Percentiles rank a stretch among this genome's conserved stretches.
These are phyloP conservation scores for Neoseiulus cucumeris DNA, from an alignment of 1,140 invertebrate species.

Conservation along the genomic window DNA sequence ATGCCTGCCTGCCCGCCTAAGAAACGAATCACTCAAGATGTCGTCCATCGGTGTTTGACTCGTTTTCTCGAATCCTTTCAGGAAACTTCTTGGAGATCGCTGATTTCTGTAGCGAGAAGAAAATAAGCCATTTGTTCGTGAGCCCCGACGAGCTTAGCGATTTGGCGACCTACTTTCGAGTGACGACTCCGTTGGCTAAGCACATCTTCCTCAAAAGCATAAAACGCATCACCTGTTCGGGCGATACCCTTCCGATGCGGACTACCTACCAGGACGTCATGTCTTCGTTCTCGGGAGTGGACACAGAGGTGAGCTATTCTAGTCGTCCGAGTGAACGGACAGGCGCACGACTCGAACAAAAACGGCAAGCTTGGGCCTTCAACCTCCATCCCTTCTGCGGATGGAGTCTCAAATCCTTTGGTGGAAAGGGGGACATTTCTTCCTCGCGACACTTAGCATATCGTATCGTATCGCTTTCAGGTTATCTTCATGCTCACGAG, in stretches of 20 bases:
- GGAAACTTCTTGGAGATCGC: constrained; percentile 2
- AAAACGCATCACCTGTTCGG: constrained; percentile 7
- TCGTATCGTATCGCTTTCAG: not conserved
- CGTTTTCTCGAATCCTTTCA: too few relatives aligned
- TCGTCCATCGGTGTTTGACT: too few relatives aligned
- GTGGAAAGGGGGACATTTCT: too few relatives aligned
- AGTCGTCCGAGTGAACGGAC: too few relatives aligned
- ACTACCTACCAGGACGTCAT: constrained; percentile 2
- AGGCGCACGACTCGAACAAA: not conserved
- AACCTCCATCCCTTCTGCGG: too few relatives aligned
- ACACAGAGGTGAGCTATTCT: not conserved
- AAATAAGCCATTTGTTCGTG: not conserved
- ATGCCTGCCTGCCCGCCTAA: too few relatives aligned
- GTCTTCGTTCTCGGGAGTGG: constrained; percentile 6
- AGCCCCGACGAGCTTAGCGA: not conserved
- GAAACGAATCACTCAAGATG: too few relatives aligned
- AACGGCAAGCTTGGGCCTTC: not conserved
- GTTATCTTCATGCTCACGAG: constrained; percentile 2
- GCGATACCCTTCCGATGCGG: not conserved
- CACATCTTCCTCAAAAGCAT: constrained; percentile 10
- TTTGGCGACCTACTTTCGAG: not conserved
- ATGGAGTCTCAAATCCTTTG: too few relatives aligned
- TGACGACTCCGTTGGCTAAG: not conserved
- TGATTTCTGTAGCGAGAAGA: constrained; percentile 10
- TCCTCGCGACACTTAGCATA: too few relatives aligned